phyloP scores from a whole-genome alignment of 2,797 vertebrate genomes.

The Propithecus deckenii region DNA sequence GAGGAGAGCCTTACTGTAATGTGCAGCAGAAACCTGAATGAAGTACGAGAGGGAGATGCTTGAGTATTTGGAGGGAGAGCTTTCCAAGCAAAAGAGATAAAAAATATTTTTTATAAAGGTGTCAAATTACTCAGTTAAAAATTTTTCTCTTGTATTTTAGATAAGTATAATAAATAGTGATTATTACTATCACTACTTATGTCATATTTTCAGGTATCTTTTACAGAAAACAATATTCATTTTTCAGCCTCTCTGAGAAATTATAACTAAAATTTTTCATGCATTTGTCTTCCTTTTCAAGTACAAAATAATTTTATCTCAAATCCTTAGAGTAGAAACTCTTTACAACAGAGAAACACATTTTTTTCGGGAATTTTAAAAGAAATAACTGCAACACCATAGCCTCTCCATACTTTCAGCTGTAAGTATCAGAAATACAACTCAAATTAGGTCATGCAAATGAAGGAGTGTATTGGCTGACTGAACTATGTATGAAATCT shows the following conservation, averaged over 20 bases:
- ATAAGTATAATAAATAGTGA: neutral
- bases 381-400: neutral
- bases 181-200: neutral
- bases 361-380: neutral
- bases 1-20: neutral
- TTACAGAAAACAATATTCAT: neutral
- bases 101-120: neutral
- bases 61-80: neutral
- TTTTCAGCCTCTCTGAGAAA: neutral
- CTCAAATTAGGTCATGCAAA: neutral
- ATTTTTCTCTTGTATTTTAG: neutral
- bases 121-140: neutral
- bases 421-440: neutral
- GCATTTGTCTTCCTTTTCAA: neutral
- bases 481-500: neutral
- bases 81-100: neutral
- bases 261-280: neutral
- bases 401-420: neutral
- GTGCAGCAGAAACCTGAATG: neutral
- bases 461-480: neutral
- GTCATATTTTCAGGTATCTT: neutral
- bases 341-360: neutral
- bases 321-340: neutral
- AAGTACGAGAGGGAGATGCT: neutral
- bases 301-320: constrained; percentile 30